Evolutionary conservation across 2,797 vertebrate species (phyloP).

Genomic region (Yasuhikotakia modesta): DNA sequence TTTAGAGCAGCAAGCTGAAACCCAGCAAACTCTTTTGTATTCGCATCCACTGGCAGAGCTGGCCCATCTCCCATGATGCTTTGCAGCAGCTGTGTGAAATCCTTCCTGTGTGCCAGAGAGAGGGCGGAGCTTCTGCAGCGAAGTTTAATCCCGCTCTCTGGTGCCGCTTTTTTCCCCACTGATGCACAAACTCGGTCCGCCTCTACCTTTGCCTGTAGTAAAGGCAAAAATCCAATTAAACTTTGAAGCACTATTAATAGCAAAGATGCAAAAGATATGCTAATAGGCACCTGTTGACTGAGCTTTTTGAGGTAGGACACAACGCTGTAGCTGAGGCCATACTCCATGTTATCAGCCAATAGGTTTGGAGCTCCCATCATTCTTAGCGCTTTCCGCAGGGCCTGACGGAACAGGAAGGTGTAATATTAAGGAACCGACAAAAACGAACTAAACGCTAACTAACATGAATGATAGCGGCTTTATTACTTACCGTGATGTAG

Average conservation of each 20-base stretch:
- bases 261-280: background rate
- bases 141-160: constrained; percentile 91
- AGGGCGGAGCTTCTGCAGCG: constrained; percentile 82
- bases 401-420: constrained; percentile 71
- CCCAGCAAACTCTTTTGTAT: constrained; percentile 92
- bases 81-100: constrained; percentile 91
- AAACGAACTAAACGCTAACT: background rate
- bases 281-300: constrained; percentile 90
- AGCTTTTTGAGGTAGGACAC: constrained; percentile 99
- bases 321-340: constrained; percentile 97
- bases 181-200: constrained; percentile 90
- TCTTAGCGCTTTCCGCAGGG: constrained; percentile 96
- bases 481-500: constrained; percentile 87
- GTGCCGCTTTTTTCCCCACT: constrained; percentile 87
- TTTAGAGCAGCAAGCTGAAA: constrained; percentile 92
- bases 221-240: background rate
- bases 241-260: constrained; percentile 62
- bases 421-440: constrained; percentile 24
- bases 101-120: constrained; percentile 85
- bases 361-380: constrained; percentile 99
- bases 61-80: constrained; percentile 88
- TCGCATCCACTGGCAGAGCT: constrained; percentile 84
- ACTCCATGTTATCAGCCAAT: constrained; percentile 96
- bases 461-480: constrained; percentile 6
- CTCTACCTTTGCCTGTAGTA: constrained; percentile 89